Percentiles rank a stretch among this genome's conserved stretches.
phyloP scores from a whole-genome alignment of 2,888 invertebrate species.

The Helicoverpa assulta region DNA sequence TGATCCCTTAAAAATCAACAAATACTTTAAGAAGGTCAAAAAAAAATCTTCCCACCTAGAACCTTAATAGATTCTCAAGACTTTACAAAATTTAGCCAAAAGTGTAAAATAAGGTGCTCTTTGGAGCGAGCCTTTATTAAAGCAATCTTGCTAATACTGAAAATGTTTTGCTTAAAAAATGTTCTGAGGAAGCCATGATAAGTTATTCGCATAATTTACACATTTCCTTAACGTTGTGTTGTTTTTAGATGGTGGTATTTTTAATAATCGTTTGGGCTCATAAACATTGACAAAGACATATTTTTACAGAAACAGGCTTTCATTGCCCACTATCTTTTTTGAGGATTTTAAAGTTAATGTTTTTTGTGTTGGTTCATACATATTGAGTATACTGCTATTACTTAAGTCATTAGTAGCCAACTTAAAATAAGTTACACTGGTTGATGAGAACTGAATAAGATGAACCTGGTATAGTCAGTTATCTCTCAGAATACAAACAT shows the following conservation, averaged over 20 bases:
- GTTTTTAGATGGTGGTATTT: conserved; percentile 30
- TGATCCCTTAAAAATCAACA: conserved; percentile 14
- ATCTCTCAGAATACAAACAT: no score
- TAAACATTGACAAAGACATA: neutral
- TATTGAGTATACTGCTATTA: no score
- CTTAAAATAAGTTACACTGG: no score
- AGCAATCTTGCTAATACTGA: conserved; percentile 53
- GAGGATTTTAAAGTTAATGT: no score
- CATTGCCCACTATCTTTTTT: neutral
- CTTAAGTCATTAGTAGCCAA: no score
- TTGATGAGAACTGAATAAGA: no score
- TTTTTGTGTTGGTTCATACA: no score
- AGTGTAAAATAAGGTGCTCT: conserved; percentile 45
- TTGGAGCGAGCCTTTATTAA: conserved; percentile 49
- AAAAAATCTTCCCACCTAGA: neutral
- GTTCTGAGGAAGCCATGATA: conserved; percentile 30
- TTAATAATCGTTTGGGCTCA: conserved; percentile 29
- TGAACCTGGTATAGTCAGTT: no score
- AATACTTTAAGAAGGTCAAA: conserved; percentile 1
- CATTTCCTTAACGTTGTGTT: conserved; percentile 28
- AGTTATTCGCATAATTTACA: conserved; percentile 56
- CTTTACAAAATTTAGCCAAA: conserved; percentile 30
- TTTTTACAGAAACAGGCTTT: neutral
- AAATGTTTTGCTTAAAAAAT: conserved; percentile 53
- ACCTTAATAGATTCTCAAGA: neutral